These are phyloP conservation scores for Beris morrisii DNA, from an alignment of 2,888 invertebrate genomes.

Conservation along the genomic window DNA sequence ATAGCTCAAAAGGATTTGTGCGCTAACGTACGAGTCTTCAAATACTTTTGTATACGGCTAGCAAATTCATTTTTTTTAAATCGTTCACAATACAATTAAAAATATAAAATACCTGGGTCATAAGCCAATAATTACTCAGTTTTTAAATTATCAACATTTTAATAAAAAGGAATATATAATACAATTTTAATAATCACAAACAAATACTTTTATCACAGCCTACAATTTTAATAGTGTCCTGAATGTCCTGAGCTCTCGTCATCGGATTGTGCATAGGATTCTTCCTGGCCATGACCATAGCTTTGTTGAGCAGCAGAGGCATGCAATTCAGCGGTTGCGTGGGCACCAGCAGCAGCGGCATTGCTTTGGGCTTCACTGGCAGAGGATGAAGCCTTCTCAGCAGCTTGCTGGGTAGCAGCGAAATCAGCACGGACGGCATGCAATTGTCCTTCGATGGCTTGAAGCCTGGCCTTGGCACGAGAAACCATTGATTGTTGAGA, in stretches of 20 bases:
- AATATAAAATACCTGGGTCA: too few relatives aligned
- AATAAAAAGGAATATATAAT: background rate
- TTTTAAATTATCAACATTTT: background rate
- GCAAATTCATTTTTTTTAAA: too few relatives aligned
- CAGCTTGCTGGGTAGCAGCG: slow-evolving; percentile 69
- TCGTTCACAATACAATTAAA: too few relatives aligned
- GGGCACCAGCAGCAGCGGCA: slow-evolving; percentile 68
- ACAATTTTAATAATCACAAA: background rate
- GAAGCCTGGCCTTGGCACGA: slow-evolving; percentile 66
- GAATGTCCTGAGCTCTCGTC: background rate
- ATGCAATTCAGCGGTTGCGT: slow-evolving; percentile 68
- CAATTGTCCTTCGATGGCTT: slow-evolving; percentile 66
- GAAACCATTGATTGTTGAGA: slow-evolving; percentile 76
- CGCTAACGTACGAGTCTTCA: too few relatives aligned
- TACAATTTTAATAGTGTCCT: slow-evolving; percentile 1
- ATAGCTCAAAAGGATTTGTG: too few relatives aligned
- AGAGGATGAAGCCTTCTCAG: slow-evolving; percentile 64
- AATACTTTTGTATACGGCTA: too few relatives aligned
- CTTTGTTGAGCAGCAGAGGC: slow-evolving; percentile 58
- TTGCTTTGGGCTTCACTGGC: slow-evolving; percentile 71
- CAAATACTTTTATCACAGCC: background rate
- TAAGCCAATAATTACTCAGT: too few relatives aligned
- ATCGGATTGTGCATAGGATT: background rate
- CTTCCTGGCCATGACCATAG: slow-evolving; percentile 8
- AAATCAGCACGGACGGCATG: slow-evolving; percentile 69